Evolutionary conservation across 2,888 invertebrate genomes (phyloP).

Genomic region (Antheraea assamensis): DNA sequence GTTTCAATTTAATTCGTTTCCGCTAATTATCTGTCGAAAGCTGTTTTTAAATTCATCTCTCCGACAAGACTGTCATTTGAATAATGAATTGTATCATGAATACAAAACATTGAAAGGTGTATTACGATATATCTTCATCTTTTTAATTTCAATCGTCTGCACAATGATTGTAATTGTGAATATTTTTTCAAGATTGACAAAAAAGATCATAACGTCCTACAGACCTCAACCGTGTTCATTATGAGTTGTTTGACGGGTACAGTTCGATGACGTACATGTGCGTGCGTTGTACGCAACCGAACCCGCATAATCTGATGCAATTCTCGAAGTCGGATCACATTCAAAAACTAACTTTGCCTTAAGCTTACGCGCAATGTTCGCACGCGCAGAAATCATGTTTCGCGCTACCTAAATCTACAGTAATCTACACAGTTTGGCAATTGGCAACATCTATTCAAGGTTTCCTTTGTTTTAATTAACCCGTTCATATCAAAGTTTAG

Average conservation of each 20-base stretch:
- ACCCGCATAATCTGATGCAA: constrained; percentile 49
- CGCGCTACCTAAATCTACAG: constrained; percentile 48
- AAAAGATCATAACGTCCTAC: background rate
- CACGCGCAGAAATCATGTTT: constrained; percentile 46
- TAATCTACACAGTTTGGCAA: constrained; percentile 56
- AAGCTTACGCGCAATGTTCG: constrained; percentile 37
- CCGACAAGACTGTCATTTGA: background rate
- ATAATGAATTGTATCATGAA: background rate
- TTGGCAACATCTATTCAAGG: constrained; percentile 57
- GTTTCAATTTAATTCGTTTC: background rate
- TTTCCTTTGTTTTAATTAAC: constrained; percentile 55
- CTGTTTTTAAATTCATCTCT: constrained; percentile 9
- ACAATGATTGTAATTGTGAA: constrained; percentile 26
- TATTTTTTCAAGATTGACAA: constrained; percentile 33
- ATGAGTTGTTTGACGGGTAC: background rate
- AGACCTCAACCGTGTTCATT: background rate
- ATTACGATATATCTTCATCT: background rate
- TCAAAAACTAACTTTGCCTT: constrained; percentile 43
- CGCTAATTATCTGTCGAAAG: constrained; percentile 9
- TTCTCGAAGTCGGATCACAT: constrained; percentile 38
- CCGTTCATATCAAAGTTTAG: constrained; percentile 37
- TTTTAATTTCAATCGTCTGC: background rate
- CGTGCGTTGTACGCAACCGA: constrained; percentile 26
- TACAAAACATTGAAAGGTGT: background rate
- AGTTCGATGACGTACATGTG: constrained; percentile 3